phyloP scores from a whole-genome alignment of 2,888 invertebrate species.

The Gibbula magus region DNA sequence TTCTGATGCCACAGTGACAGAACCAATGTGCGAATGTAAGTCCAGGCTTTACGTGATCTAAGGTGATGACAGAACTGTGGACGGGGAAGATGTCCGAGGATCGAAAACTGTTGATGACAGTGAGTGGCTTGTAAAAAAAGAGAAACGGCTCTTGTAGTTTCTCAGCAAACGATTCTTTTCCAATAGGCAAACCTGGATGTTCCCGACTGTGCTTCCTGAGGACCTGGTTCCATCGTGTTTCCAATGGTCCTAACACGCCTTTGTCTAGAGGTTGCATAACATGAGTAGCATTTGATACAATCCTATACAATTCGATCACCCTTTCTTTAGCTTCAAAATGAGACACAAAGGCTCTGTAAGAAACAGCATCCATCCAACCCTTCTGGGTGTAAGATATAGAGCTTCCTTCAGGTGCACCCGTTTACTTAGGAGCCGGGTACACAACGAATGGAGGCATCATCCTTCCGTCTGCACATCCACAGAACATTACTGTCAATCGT shows the following conservation, averaged over 20 bases:
- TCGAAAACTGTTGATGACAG: slow-evolving; percentile 40
- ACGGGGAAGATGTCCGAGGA: slow-evolving; percentile 41
- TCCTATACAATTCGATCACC: slow-evolving; percentile 39
- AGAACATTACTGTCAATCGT: neutral
- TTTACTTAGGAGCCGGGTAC: slow-evolving; percentile 17
- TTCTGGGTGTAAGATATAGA: slow-evolving; percentile 38
- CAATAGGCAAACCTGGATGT: slow-evolving; percentile 38
- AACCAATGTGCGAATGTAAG: too few species aligned
- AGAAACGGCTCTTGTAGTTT: slow-evolving; percentile 41
- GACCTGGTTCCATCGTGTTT: slow-evolving; percentile 37
- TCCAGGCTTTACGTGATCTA: too few species aligned
- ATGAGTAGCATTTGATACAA: slow-evolving; percentile 44
- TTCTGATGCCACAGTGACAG: too few species aligned
- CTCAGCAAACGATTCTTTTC: slow-evolving; percentile 41
- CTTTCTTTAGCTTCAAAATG: slow-evolving; percentile 35
- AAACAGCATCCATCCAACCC: slow-evolving; percentile 37
- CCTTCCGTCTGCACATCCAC: neutral
- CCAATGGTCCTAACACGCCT: slow-evolving; percentile 44
- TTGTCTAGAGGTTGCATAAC: slow-evolving; percentile 50
- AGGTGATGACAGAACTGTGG: too few species aligned
- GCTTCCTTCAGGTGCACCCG: slow-evolving; percentile 31
- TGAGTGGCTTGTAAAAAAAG: slow-evolving; percentile 41
- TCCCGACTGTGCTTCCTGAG: slow-evolving; percentile 35
- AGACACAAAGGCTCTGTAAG: slow-evolving; percentile 33
- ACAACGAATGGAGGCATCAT: slow-evolving; percentile 2